Conservation (phyloP, 1,140 invertebrate genomes). For the Temnothorax longispinosus region DNA sequence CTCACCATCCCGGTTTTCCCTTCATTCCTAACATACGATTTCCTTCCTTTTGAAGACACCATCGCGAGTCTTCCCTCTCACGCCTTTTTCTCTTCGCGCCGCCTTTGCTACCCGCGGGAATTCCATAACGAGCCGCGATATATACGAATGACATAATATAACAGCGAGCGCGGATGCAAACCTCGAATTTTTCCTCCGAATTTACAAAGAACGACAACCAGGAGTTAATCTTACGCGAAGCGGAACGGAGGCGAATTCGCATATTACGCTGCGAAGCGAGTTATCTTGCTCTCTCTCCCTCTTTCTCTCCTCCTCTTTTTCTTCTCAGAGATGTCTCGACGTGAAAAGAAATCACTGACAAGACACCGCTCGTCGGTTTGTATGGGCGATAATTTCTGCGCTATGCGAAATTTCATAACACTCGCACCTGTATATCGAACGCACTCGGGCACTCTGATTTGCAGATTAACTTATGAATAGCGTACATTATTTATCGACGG, state of each 20-base stretch:
- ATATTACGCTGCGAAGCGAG: not conserved
- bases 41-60: constrained; percentile 63
- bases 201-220: constrained; percentile 67
- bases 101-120: constrained; percentile 39
- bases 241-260: constrained; percentile 32
- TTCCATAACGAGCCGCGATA: constrained; percentile 63
- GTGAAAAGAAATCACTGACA: not conserved
- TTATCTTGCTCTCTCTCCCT: constrained; percentile 13
- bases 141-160: constrained; percentile 57
- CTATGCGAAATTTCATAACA: constrained; percentile 9
- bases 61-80: not conserved
- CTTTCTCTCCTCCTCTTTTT: not conserved
- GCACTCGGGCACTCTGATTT: not conserved
- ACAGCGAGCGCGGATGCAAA: constrained; percentile 16
- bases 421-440: not conserved
- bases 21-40: constrained; percentile 65
- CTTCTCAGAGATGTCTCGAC: not conserved
- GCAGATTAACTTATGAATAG: constrained; percentile 39
- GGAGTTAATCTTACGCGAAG: constrained; percentile 67
- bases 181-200: constrained; percentile 62
- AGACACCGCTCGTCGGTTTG: not conserved
- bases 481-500: constrained; percentile 7
- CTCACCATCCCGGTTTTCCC: constrained; percentile 36
- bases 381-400: constrained; percentile 5
- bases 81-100: not conserved